phyloP scores from a whole-genome alignment of 1,140 invertebrate species.

The Ericerus pela region DNA sequence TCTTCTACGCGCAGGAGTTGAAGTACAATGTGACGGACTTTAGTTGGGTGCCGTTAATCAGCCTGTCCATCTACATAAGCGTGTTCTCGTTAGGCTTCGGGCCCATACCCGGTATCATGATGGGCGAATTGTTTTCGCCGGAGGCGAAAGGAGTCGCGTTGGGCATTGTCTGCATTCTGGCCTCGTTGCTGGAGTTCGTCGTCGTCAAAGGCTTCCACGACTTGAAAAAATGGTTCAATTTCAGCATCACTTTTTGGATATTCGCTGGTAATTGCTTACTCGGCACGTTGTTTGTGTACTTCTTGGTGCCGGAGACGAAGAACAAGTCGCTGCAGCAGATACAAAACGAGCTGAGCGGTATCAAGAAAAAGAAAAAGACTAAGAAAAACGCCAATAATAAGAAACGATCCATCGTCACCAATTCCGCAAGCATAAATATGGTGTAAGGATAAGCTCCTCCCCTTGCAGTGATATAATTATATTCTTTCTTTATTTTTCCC shows the following conservation, averaged over 20 bases:
- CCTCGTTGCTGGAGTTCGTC: constrained; percentile 60
- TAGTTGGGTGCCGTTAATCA: constrained; percentile 52
- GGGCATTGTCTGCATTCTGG: constrained; percentile 44
- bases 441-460: too few relatives aligned
- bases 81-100: constrained; percentile 64
- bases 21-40: constrained; percentile 32
- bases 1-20: constrained; percentile 43
- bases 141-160: constrained; percentile 58
- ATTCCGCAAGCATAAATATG: too few relatives aligned
- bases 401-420: not conserved
- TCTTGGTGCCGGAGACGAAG: constrained; percentile 65
- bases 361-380: constrained; percentile 15
- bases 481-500: not conserved
- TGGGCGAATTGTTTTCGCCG: constrained; percentile 54
- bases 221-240: constrained; percentile 41
- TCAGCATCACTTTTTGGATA: constrained; percentile 60
- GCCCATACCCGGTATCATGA: constrained; percentile 65
- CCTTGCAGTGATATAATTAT: not conserved
- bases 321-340: constrained; percentile 61
- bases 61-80: constrained; percentile 56
- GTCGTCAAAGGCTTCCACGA: constrained; percentile 58
- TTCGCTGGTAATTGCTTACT: constrained; percentile 54
- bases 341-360: constrained; percentile 42
- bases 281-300: constrained; percentile 40
- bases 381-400: constrained; percentile 6